A percentile compares a stretch with the other conserved stretches of the same genome.
Conservation (phyloP, 2,888 invertebrate species). For the Uloborus plumipes region DNA sequence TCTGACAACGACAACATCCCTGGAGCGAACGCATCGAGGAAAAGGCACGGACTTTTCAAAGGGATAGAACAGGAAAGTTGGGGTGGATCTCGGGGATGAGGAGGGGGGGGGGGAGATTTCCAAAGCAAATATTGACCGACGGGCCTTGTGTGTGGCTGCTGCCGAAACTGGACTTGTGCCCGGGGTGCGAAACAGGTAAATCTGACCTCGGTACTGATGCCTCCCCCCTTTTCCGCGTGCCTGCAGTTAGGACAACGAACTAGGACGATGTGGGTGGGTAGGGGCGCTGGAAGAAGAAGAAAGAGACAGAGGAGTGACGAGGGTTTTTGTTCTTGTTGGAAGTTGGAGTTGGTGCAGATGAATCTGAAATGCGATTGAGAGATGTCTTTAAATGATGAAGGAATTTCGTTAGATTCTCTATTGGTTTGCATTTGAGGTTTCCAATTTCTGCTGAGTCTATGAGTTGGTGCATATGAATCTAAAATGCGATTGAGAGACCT, state of each 20-base stretch:
- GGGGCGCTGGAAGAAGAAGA: slow-evolving; percentile 23
- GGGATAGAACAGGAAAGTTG: slow-evolving; percentile 7
- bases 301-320: neutral
- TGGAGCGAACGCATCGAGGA: slow-evolving; percentile 36
- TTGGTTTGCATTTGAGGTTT: no score
- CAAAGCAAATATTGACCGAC: slow-evolving; percentile 58
- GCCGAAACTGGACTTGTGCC: neutral
- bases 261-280: slow-evolving; percentile 45
- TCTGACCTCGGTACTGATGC: slow-evolving; percentile 26
- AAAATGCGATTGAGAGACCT: no score
- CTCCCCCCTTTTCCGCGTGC: slow-evolving; percentile 4
- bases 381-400: no score
- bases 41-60: slow-evolving; percentile 39
- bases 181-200: slow-evolving; percentile 40
- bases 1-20: neutral
- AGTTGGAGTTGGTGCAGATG: neutral
- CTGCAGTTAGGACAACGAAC: slow-evolving; percentile 30
- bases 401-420: no score
- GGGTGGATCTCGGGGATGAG: neutral
- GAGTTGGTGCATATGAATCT: no score
- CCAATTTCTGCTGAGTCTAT: no score
- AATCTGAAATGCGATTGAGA: no score
- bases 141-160: slow-evolving; percentile 31
- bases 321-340: slow-evolving; percentile 2
- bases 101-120: slow-evolving; percentile 28